Percentiles rank a stretch among this genome's conserved stretches.
Conservation (phyloP, 2,797 vertebrate species). For the Microchirus variegatus region DNA sequence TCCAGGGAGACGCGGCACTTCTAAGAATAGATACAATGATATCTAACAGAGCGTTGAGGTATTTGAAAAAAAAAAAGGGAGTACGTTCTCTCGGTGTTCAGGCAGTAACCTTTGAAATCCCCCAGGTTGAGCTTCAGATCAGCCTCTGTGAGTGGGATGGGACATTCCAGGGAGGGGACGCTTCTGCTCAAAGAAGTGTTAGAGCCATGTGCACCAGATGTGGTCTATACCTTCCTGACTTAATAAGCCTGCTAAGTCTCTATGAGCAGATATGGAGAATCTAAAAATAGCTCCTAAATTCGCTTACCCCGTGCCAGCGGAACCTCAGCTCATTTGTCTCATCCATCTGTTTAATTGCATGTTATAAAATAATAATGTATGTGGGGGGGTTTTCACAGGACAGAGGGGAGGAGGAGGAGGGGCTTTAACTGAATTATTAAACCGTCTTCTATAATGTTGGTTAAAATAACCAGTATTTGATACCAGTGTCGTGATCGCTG, state of each 20-base stretch:
- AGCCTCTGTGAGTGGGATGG: conserved; percentile 37
- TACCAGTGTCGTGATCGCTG: too few species aligned
- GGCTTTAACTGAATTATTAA: conserved; percentile 5
- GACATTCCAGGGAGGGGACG: conserved; percentile 50
- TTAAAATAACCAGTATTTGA: too few species aligned
- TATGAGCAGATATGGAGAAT: conserved; percentile 39
- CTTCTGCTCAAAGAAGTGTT: too few species aligned
- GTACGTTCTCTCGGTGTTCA: conserved; percentile 51
- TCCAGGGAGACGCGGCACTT: conserved; percentile 45
- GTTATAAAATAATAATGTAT: conserved; percentile 44
- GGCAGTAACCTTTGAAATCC: conserved; percentile 60
- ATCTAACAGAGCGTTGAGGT: conserved; percentile 49
- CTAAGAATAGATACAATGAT: conserved; percentile 59
- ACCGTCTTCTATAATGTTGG: too few species aligned
- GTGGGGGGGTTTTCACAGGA: conserved; percentile 9
- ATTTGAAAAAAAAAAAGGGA: conserved; percentile 68
- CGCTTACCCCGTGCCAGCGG: conserved; percentile 53
- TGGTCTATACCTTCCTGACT: conserved; percentile 58
- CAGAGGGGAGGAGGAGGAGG: conserved; percentile 3
- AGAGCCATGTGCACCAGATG: conserved; percentile 56
- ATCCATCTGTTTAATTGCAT: conserved; percentile 61
- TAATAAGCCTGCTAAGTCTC: conserved; percentile 56
- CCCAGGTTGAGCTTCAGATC: conserved; percentile 43
- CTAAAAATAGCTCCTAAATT: conserved; percentile 70
- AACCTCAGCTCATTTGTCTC: conserved; percentile 60